Evolutionary conservation across 2,797 vertebrate species (phyloP), one percentile per base, ranked within the genome.

Genomic region (Lates japonicus): DNA sequence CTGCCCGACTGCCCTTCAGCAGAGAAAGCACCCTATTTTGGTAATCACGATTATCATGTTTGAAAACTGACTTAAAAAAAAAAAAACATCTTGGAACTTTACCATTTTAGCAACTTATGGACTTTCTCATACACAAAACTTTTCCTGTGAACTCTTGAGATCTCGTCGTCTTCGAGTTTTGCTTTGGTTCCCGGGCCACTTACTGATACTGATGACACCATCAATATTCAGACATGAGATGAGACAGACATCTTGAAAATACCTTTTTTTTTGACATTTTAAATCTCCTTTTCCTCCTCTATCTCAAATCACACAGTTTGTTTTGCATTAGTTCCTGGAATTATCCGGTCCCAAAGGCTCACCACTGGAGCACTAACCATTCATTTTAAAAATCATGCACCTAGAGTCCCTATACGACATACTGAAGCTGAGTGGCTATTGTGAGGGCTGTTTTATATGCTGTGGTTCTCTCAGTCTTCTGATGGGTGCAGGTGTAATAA

Each of bases 1-100:
- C 82, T 70, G 61, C 58, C 68, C n/a, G 7, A 61, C 61, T 58
- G 75, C 63, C 78, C 61, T 77, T 83, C 68, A 71, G 62, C 70
- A 60, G 12, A 60, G 42, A 68, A 25, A 66, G 48, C 7, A 6
- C 19, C 49, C 17, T 9, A 17, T 70, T 46, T 62, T 44, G 35
- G 20, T 35, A 44, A 51, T 76, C 46, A 22, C 5, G 7, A 82
- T 76, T n/a, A 46, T 65, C 55, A 63, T 5, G 1, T 73, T 52
- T 17, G 19, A 60, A 81, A 77, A 66, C n/a, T 35, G 22, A 83
- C 76, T 81, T 60, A 52, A 39, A 42, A 37, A 66, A 60, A 77
- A n/a, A 29, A 29, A 29, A 29, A 29, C 41, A 74, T 25, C 33
- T 61, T 57, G 17, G 25, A 65, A 33, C 33, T 17, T 42, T 17